phyloP scores from a whole-genome alignment of 1,140 invertebrate genomes.

The Drosophila azteca region DNA sequence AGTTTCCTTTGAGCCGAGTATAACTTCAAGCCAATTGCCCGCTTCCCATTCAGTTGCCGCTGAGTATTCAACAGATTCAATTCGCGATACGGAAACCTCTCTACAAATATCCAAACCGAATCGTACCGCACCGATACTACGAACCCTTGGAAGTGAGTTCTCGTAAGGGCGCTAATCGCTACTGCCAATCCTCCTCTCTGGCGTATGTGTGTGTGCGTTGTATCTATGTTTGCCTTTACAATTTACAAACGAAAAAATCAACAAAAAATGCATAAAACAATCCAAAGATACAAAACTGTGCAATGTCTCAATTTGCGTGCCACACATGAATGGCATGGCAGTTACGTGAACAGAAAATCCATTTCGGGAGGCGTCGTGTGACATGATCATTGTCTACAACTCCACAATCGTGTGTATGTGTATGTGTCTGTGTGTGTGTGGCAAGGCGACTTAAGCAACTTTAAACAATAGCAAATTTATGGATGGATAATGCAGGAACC shows the following conservation, averaged over 20 bases:
- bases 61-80: conserved; percentile 75
- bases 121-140: conserved; percentile 7
- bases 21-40: conserved; percentile 78
- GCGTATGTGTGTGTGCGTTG: neutral
- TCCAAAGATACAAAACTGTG: conserved; percentile 41
- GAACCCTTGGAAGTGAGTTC: conserved; percentile 42
- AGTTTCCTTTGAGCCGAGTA: conserved; percentile 75
- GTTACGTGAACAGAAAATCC: conserved; percentile 56
- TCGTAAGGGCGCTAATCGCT: conserved; percentile 21
- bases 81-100: conserved; percentile 37
- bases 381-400: neutral
- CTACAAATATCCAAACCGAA: conserved; percentile 26
- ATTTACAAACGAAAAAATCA: conserved; percentile 29
- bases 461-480: conserved; percentile 41
- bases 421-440: conserved; percentile 24
- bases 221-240: conserved; percentile 31
- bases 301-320: conserved; percentile 66
- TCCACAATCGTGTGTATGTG: conserved; percentile 6
- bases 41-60: conserved; percentile 72
- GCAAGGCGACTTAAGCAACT: neutral
- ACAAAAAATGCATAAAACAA: conserved; percentile 39
- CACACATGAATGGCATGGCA: neutral
- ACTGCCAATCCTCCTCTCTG: conserved; percentile 10
- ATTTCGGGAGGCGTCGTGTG: conserved; percentile 42
- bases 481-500: conserved; percentile 5